A percentile compares a stretch with the other conserved stretches of the same genome.
These are phyloP conservation scores for Napeogenes sylphis DNA, from an alignment of 2,888 invertebrate species.

Conservation along the genomic window DNA sequence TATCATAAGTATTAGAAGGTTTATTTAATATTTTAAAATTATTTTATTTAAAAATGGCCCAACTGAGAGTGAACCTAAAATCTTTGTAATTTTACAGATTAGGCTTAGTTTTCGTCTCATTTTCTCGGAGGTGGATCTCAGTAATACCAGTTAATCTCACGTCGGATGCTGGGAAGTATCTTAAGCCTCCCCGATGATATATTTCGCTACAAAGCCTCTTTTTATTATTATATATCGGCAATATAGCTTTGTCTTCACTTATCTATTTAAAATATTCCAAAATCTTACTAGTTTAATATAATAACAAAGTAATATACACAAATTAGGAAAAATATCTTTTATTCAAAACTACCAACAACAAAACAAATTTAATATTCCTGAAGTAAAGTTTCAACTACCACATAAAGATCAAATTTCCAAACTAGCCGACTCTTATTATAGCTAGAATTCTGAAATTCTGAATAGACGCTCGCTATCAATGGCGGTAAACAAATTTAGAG, in stretches of 20 bases:
- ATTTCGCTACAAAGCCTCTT: constrained; percentile 17
- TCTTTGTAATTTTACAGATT: constrained; percentile 7
- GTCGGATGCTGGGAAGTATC: constrained; percentile 19
- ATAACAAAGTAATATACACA: no score
- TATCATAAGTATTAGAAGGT: no score
- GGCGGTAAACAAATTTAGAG: constrained; percentile 33
- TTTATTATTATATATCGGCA: background rate
- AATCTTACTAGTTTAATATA: no score
- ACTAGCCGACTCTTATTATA: no score
- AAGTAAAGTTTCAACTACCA: no score
- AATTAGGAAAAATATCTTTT: no score
- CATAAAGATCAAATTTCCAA: no score
- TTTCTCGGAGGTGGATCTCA: constrained; percentile 8
- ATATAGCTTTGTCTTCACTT: background rate
- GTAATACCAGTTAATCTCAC: constrained; percentile 17
- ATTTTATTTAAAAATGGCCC: no score
- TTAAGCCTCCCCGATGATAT: constrained; percentile 21
- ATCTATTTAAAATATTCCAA: background rate
- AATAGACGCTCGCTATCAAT: constrained; percentile 19
- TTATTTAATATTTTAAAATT: no score
- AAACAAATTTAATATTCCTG: no score
- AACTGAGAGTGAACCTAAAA: background rate
- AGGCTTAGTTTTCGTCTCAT: constrained; percentile 7
- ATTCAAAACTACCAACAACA: no score
- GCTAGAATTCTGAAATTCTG: no score